These are phyloP conservation scores for Andrena chrysosceles DNA, from an alignment of 2,888 invertebrate genomes.

Conservation along the genomic window DNA sequence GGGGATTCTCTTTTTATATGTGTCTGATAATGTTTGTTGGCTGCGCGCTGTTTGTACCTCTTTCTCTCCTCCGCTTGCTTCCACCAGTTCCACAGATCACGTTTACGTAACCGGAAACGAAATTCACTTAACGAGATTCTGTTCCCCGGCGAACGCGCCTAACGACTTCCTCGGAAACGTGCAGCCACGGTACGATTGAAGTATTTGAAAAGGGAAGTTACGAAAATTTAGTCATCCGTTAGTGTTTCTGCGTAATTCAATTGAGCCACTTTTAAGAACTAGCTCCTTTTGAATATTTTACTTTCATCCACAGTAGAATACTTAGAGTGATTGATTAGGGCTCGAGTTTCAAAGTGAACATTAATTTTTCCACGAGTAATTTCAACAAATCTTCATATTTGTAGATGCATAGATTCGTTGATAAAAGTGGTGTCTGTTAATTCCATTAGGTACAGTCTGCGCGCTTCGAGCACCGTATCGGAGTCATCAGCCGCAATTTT, in stretches of 20 bases:
- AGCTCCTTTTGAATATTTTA: no score
- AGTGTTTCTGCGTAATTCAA: no score
- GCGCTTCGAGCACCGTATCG: constrained; percentile 21
- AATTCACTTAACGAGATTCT: constrained; percentile 33
- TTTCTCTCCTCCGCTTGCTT: background rate
- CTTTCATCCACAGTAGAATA: no score
- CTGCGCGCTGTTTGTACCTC: background rate
- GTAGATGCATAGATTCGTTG: background rate
- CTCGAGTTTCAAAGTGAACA: no score
- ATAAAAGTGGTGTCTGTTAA: background rate
- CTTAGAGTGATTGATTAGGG: no score
- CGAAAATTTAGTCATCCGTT: no score
- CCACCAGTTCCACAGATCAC: background rate
- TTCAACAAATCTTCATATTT: no score
- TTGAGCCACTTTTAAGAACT: no score
- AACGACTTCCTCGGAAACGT: constrained; percentile 34
- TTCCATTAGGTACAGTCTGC: background rate
- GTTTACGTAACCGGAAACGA: constrained; percentile 8
- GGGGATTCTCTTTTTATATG: no score
- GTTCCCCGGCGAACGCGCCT: constrained; percentile 17
- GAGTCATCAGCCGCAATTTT: constrained; percentile 57
- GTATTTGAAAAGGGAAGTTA: background rate
- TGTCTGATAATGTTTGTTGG: no score
- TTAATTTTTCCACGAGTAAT: no score
- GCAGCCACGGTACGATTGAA: constrained; percentile 14